Evolutionary conservation across 2,113 vertebrate species (phyloP), one percentile per base, ranked within the genome.

Genomic region (Ceyx cyanopectus): DNA sequence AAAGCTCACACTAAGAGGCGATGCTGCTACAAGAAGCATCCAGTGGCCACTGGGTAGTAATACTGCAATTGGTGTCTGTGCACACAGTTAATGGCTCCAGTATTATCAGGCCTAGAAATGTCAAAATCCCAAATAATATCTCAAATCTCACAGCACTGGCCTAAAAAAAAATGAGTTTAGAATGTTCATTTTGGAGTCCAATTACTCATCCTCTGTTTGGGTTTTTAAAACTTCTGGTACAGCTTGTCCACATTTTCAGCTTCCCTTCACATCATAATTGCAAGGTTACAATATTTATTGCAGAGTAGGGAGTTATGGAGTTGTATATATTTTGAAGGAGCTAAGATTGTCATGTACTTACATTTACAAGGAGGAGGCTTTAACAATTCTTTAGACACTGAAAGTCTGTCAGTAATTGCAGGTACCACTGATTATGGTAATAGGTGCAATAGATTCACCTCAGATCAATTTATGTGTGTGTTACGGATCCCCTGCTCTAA

Each of bases 61-160:
- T 1, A 2, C 56, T 37, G 40, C 29, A 26, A 24, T 9, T 1
- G 0, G 14, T 46, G 32, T 40, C 46, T 16, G 12, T 46, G 60
- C 65, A 37, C 60, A 20, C 16, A n/a, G 26, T 41, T 30, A 80
- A 30, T 50, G 9, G 1, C 41, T 17, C 21, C 14, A n/a, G 41
- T 40, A 45, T 27, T 67, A 50, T 45, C 40, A 83, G 62, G n/a
- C 40, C 43, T 27, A 41, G 18, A 61, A 48, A 30, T 54, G n/a
- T 40, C 11, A 84, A 69, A 85, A 69, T 78, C 37, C 27, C 3
- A 3, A 50, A 29, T 57, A 74, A 72, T 26, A 10, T 40, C 32
- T 61, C 29, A 20, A 67, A 43, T 74, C 30, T 63, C n/a, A 68
- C 24, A 58, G 46, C 14, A 37, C 17, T 85, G 43, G 14, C 51